These are phyloP conservation scores for Anguilla japonica DNA, from an alignment of 2,113 vertebrate species.

Conservation along the genomic window DNA sequence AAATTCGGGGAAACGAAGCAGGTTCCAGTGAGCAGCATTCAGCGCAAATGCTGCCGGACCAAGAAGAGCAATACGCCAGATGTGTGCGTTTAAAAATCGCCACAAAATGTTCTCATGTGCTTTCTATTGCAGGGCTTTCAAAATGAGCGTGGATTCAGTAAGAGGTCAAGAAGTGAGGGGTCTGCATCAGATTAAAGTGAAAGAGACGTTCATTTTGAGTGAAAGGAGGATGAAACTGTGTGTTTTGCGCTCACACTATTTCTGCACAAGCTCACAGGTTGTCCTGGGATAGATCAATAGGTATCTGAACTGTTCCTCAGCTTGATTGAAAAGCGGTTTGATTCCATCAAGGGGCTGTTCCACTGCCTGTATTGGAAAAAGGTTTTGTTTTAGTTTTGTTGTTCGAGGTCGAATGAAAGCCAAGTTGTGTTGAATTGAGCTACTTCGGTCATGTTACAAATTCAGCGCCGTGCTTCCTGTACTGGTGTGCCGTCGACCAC, in stretches of 20 bases:
- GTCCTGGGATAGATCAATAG: neutral
- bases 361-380: neutral
- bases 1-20: neutral
- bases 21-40: neutral
- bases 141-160: slow-evolving; percentile 52
- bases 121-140: slow-evolving; percentile 62
- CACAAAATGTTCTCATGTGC: slow-evolving; percentile 60
- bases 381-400: neutral
- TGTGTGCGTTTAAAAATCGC: slow-evolving; percentile 56
- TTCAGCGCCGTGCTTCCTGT: neutral
- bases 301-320: neutral
- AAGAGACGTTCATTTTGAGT: slow-evolving; percentile 25
- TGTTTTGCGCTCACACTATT: neutral
- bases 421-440: neutral
- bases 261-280: neutral
- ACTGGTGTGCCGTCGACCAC: neutral
- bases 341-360: neutral
- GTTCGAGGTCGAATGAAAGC: neutral
- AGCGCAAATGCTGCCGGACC: neutral
- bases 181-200: slow-evolving; percentile 62
- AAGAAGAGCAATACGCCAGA: slow-evolving; percentile 55
- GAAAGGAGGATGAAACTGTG: slow-evolving; percentile 20
- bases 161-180: slow-evolving; percentile 43
- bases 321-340: neutral
- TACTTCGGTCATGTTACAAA: neutral